Base-by-base conservation (phyloP, 2,888 invertebrate species). In the Amphipoea oculea region DNA sequence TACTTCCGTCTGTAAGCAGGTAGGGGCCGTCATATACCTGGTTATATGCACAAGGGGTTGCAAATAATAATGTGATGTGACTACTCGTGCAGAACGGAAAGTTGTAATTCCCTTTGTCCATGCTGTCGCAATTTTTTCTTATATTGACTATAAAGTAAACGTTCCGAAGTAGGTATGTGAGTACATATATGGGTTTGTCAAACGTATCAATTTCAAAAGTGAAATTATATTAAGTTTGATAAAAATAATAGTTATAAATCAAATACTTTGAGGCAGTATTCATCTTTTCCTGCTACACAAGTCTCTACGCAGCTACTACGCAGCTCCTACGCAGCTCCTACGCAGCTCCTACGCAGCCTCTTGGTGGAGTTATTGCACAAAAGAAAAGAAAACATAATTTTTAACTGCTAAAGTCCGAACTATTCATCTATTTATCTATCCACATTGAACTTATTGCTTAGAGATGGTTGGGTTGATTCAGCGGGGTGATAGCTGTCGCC, bases 1-100 rank as follows among this genome's bases (percentile, higher is more conserved):
- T 95, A 95, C 94, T 94, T 94, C 92, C 80, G 83, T 81, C 83
- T 87, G 80, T 69, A 78, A 76, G 82, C 78, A 78, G 79, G 85
- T 83, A 75, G 71, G 66, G 71, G 57, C n/a, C 40, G 7, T 54
- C 71, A 69, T 87, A 76, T 82, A 74, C 23, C 36, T 76, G 86
- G 79, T 81, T 90, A 78, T 84, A 83, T 87, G 88, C 83, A 83
- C 74, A 73, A 83, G 79, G 78, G 80, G 76, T 74, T 84, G 82
- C 76, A 75, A 78, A 73, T 75, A 81, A 72, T 69, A 81, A 81
- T 67, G 68, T 62, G 75, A 85, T 40, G 65, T 14, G 42, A 29
- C 76, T 69, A 65, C 36, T 73, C 57, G 51, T 51, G 51, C 36
- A 51, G 45, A 54, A 79, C 20, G 23, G n/a, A 65, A 84, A 73